Conservation (phyloP, 2,888 invertebrate species). For the Brenthis daphne region DNA sequence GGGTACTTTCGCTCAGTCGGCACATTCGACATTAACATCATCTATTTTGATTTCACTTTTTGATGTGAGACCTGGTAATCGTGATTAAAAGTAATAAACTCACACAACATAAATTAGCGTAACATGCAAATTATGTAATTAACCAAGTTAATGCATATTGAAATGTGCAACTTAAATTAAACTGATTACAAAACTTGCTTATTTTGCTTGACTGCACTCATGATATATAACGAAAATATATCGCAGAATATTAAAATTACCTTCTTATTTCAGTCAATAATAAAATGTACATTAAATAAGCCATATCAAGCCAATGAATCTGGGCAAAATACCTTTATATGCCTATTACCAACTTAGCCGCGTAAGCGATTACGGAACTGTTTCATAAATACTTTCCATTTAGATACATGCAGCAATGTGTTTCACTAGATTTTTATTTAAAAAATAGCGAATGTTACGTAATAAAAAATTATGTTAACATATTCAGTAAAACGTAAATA, state of each 20-base stretch:
- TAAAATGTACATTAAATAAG: too few species aligned
- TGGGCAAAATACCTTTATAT: too few species aligned
- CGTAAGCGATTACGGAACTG: too few species aligned
- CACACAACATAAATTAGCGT: conserved; percentile 30
- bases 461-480: conserved; percentile 33
- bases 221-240: conserved; percentile 14
- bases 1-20: conserved; percentile 76
- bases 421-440: conserved; percentile 5
- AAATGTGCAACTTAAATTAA: conserved; percentile 41
- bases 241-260: too few species aligned
- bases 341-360: too few species aligned
- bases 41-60: conserved; percentile 74
- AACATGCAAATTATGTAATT: conserved; percentile 37
- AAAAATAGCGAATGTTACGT: conserved; percentile 25
- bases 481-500: conserved; percentile 48
- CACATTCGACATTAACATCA: conserved; percentile 61
- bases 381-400: neutral
- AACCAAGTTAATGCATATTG: conserved; percentile 39
- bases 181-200: conserved; percentile 38
- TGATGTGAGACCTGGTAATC: conserved; percentile 47
- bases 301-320: too few species aligned
- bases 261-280: too few species aligned
- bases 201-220: conserved; percentile 29
- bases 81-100: conserved; percentile 36
- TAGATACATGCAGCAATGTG: neutral